Evolutionary conservation across 2,797 vertebrate species (phyloP), one percentile per base, ranked within the genome.

Genomic region (Urophycis tenuis): DNA sequence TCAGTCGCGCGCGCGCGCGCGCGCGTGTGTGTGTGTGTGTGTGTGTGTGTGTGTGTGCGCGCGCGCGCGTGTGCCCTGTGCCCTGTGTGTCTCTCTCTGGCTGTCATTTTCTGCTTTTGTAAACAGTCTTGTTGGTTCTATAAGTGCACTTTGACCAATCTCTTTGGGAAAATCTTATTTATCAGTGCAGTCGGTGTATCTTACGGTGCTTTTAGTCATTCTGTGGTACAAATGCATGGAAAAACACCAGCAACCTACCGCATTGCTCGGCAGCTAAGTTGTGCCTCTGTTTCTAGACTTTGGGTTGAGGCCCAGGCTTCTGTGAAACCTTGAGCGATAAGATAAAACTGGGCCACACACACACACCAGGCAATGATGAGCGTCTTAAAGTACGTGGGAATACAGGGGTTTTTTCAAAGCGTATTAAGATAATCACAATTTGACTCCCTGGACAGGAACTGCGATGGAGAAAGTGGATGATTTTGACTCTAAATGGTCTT

Each of bases 301-400:
- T 87, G 89, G 85, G 89, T 83, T 85, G 77, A 85, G 87, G 89
- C 89, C 60, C 85, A 88, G 89, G 88, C 91, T 92, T 90, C 89
- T 90, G 89, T 85, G 87, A 91, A 89, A 91, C 91, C 91, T 92
- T 92, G 87, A 88, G 4, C 83, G 90, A 92, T 90, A 91, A 92
- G 91, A 94, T 91, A 90, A 89, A 83, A 84, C 81, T 71, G 81
- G 80, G 75, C 81, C 84, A 85, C 76, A 77, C 76, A 76, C 53
- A 71, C 30, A 71, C 69, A 71, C 30, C 39, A 41, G 53, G 60
- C 60, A 60, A 22, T 8, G 19, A 60, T 11, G 39, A 41, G 73
- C 14, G 7, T 32, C 31, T 7, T 14, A 31, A 89, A 89, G 88
- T 87, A 87, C 86, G 83, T 90, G 85, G 85, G 85, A 88, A 88